Evolutionary conservation across 2,113 vertebrate genomes (phyloP), one percentile per base, ranked within the genome.

Genomic region (Miniopterus natalensis): DNA sequence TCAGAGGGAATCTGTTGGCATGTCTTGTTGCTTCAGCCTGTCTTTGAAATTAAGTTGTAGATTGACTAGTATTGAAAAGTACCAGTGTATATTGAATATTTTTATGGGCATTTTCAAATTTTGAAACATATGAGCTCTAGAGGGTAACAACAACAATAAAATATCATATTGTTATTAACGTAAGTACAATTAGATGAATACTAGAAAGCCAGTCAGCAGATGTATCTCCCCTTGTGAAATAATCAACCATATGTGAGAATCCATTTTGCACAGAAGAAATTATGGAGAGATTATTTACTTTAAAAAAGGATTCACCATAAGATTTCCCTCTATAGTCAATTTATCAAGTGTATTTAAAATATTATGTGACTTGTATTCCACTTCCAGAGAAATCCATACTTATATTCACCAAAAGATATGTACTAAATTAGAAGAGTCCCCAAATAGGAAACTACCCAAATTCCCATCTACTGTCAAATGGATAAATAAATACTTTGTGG

Each of bases 181-280:
- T 55, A 91, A 81, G 73, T 85, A 88, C 51, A 91, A 91, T 89
- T 79, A 94, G 53, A 73, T 84, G 55, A 83, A 97, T 83, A 85
- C 49, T 31, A 88, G 29, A 92, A 92, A 88, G 61, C 36, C 18
- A 88, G 17, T 53, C 59, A 81, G 85, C 66, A 97, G 61, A 95
- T 83, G 66, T 47, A 88, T 40, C 11, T 1, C 20, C n/a, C 47
- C 53, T 65, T 92, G 59, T 90, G 53, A 94, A 95, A 94, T 88
- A 88, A 94, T 21, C 7, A 73, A 88, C 70, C 31, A 70, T 63
- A 85, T 81, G 83, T 81, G 55, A 92, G n/a, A 88, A 94, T 84
- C 45, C n/a, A 96, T 92, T 85, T 36, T 78, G 61, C 17, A 86
- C 9, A 79, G 17, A 4, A 89, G 61, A 95, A 91, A 95, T 81